A percentile compares a stretch with the other conserved stretches of the same genome.
phyloP scores from a whole-genome alignment of 2,888 invertebrate species.

The Andrena chrysosceles region DNA sequence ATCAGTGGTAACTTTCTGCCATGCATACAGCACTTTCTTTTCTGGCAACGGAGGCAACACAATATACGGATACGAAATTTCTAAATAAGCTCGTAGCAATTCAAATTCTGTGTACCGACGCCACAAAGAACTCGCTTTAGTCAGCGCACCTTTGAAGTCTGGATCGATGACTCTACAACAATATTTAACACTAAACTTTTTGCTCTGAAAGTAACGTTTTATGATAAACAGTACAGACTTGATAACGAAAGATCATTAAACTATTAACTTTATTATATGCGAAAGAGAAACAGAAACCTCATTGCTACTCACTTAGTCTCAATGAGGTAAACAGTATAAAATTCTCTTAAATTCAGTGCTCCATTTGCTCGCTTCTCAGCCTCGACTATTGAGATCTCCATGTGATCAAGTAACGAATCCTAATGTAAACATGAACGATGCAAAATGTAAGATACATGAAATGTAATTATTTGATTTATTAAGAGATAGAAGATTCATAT shows the following conservation, averaged over 20 bases:
- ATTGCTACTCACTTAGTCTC: slow-evolving; percentile 89
- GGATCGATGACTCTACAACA: slow-evolving; percentile 88
- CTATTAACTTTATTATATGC: background rate
- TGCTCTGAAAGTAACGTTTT: no score
- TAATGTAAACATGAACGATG: slow-evolving; percentile 73
- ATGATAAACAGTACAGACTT: background rate
- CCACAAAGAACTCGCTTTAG: slow-evolving; percentile 90
- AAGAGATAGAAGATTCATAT: background rate
- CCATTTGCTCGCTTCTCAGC: slow-evolving; percentile 92
- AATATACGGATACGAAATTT: slow-evolving; percentile 92
- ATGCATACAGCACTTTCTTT: slow-evolving; percentile 91
- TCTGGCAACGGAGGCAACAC: slow-evolving; percentile 94
- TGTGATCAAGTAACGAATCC: slow-evolving; percentile 89
- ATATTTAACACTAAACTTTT: background rate
- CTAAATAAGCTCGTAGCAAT: slow-evolving; percentile 91
- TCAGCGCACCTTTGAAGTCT: slow-evolving; percentile 87
- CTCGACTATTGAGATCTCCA: slow-evolving; percentile 91
- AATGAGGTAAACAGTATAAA: slow-evolving; percentile 92
- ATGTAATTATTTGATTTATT: background rate
- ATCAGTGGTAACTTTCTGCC: slow-evolving; percentile 92
- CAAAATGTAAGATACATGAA: background rate
- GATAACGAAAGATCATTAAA: background rate
- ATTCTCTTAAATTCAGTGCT: slow-evolving; percentile 90
- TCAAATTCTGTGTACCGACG: slow-evolving; percentile 94
- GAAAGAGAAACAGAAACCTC: background rate